phyloP scores from a whole-genome alignment of 2,888 invertebrate species.

The Drymonia ruficornis region DNA sequence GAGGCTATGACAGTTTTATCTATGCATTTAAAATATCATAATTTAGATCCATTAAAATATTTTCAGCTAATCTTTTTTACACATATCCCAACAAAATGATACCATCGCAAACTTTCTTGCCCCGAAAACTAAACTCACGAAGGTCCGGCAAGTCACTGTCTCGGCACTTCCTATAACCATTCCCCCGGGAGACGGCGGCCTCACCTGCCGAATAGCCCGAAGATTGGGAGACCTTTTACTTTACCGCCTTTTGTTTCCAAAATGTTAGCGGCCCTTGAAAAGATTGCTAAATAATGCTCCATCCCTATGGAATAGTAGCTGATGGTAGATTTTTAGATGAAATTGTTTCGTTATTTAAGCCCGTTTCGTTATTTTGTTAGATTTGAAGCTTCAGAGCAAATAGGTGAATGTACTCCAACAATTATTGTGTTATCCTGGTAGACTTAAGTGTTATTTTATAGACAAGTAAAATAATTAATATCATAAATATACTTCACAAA shows the following conservation, averaged over 20 bases:
- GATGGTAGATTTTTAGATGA: slow-evolving; percentile 3
- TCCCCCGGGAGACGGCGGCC: slow-evolving; percentile 59
- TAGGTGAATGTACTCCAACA: too few species aligned
- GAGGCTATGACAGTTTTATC: too few species aligned
- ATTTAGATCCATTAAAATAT: background rate
- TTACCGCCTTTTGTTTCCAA: slow-evolving; percentile 63
- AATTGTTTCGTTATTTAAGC: background rate
- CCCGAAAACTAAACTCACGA: background rate
- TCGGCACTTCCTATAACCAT: slow-evolving; percentile 50
- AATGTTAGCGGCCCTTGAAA: slow-evolving; percentile 27
- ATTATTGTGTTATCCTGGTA: too few species aligned
- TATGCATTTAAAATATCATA: background rate
- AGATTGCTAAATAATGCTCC: slow-evolving; percentile 34
- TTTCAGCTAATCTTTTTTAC: background rate
- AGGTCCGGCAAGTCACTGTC: slow-evolving; percentile 65
- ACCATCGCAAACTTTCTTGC: background rate
- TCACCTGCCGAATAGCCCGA: slow-evolving; percentile 70
- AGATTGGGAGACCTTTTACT: slow-evolving; percentile 65
- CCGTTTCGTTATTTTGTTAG: too few species aligned
- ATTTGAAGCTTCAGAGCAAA: too few species aligned
- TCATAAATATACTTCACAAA: too few species aligned
- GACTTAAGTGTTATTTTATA: too few species aligned
- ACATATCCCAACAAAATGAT: background rate
- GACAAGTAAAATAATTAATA: too few species aligned
- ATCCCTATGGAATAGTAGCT: slow-evolving; percentile 16